phyloP scores from a whole-genome alignment of 2,113 vertebrate species.

The Syngnathus floridae region DNA sequence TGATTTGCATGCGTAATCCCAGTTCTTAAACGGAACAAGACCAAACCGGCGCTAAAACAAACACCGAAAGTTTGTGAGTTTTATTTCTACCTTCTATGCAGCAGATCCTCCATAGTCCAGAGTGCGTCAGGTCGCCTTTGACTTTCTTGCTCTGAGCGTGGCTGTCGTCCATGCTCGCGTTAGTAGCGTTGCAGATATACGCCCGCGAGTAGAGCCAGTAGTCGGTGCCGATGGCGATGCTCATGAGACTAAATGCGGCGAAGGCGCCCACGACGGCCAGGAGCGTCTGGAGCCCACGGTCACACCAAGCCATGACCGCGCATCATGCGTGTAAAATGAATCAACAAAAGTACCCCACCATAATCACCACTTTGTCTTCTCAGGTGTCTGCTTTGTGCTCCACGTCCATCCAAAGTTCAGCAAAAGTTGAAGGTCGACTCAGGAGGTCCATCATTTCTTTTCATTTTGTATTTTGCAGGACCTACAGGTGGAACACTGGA shows the following conservation, averaged over 20 bases:
- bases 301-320: conserved; percentile 85
- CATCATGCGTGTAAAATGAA: conserved; percentile 28
- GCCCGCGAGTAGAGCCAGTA: conserved; percentile 95
- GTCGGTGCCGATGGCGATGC: conserved; percentile 92
- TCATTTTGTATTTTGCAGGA: not conserved
- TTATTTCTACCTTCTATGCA: conserved; percentile 84
- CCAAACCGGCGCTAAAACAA: too few species aligned
- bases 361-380: not conserved
- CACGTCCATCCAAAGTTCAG: conserved; percentile 19
- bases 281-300: conserved; percentile 87
- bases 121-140: conserved; percentile 85
- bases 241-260: conserved; percentile 91
- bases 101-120: conserved; percentile 91
- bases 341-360: not conserved
- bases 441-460: not conserved
- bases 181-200: conserved; percentile 87
- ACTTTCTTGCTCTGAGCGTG: conserved; percentile 72
- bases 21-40: not conserved
- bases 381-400: not conserved
- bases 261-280: conserved; percentile 88
- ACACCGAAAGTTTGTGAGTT: not conserved
- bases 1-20: not conserved
- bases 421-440: conserved; percentile 12
- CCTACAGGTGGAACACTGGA: conserved; percentile 33
- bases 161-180: conserved; percentile 76